Base-by-base conservation (phyloP, 2,888 invertebrate species). In the Chelonus formosanus region DNA sequence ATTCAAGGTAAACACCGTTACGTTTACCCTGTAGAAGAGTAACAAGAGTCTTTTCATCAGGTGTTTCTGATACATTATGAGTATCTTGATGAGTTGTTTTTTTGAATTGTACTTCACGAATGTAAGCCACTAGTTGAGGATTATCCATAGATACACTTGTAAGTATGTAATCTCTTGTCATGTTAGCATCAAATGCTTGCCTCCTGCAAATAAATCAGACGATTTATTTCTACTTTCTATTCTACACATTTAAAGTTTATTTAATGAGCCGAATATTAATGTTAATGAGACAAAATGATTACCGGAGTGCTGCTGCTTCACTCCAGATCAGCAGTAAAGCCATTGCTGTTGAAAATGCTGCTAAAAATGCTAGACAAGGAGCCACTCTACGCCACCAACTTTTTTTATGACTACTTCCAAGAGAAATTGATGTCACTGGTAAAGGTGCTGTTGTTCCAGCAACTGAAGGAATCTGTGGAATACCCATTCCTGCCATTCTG, bases 341-440 rank as follows among this genome's bases (percentile, higher is more conserved):
- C 90, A 93, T 91, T 40, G 92, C 93, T 40, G 91, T 91, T 67
- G 92, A 91, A 85, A 93, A 93, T 6, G 92, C 92, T 69, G 92
- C 86, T 71, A 93, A 87, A 85, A 92, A 93, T 71, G 92, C 85
- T 55, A 90, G 89, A 43, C 91, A 89, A 0, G 93, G 92, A 77
- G 91, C 83, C 67, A 91, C 84, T 71, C 85, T 84, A 63, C 88
- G 80, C 68, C 79, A 78, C 76, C 78, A 80, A 47, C 78, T 78
- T 67, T 78, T 79, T 68, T 84, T 84, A 48, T 75, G 67, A 56
- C 67, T 68, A 20, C 63, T 58, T 40, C 61, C 47, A 8, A 63
- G 52, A 44, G 68, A 47, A 40, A 63, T 65, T 55, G 67, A 63
- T 31, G 65, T 55, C 3, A 69, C 55, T 53, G 71, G 65, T 43